Conservation (phyloP, 1,140 invertebrate species). For the Eriocheir sinensis region DNA sequence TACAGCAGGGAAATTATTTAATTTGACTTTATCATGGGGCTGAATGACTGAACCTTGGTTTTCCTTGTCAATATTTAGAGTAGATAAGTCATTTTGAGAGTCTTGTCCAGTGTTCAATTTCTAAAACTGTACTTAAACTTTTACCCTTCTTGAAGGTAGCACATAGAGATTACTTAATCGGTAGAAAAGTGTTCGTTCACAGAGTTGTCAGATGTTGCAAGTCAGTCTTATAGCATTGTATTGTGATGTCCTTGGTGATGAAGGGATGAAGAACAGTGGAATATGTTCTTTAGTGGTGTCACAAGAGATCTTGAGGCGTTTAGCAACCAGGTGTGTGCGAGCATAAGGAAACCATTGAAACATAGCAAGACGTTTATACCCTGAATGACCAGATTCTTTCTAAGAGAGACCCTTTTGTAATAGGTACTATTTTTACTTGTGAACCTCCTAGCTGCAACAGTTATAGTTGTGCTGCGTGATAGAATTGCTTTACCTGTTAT, state of each 20-base stretch:
- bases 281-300: slow-evolving; percentile 8
- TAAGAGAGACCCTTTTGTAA: neutral
- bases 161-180: slow-evolving; percentile 12
- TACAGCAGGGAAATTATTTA: neutral
- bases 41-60: neutral
- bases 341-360: neutral
- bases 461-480: neutral
- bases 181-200: neutral
- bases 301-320: neutral
- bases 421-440: neutral
- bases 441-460: neutral
- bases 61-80: neutral
- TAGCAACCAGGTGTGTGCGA: neutral
- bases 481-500: neutral
- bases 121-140: neutral
- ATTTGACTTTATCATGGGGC: neutral
- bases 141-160: slow-evolving; percentile 13
- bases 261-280: neutral
- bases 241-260: neutral
- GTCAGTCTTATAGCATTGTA: neutral
- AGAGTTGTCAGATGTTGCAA: neutral
- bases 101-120: slow-evolving; percentile 6
- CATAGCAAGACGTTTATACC: neutral
- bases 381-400: slow-evolving; percentile 27
- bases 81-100: neutral